A percentile compares a stretch with the other conserved stretches of the same genome.
These are phyloP conservation scores for Saccopteryx bilineata DNA, from an alignment of 2,113 vertebrate species.

Conservation along the genomic window DNA sequence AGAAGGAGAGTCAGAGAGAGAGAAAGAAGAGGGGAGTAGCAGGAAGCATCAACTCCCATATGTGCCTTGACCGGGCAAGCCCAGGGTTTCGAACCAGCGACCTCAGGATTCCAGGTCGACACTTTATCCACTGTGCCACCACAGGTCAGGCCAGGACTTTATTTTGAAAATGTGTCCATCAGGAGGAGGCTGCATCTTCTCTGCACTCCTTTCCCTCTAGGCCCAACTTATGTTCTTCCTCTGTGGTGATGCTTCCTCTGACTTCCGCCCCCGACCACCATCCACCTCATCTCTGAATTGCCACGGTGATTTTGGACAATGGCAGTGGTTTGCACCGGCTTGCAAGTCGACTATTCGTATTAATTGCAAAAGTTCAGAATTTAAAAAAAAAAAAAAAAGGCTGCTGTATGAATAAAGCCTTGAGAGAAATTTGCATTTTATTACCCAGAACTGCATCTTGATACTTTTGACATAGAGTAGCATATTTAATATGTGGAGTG, in stretches of 20 bases:
- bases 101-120: no score
- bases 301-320: background rate
- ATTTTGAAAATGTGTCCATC: background rate
- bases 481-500: background rate
- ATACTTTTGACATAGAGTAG: conserved; percentile 9
- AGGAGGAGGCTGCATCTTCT: background rate
- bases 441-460: conserved; percentile 13
- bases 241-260: background rate
- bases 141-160: background rate
- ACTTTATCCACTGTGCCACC: no score
- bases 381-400: background rate
- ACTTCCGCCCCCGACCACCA: background rate
- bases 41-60: no score
- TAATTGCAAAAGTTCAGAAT: background rate
- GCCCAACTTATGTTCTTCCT: background rate
- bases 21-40: no score
- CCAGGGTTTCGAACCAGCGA: no score
- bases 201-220: background rate
- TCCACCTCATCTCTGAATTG: background rate
- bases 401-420: background rate
- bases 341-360: conserved; percentile 42
- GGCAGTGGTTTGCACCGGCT: background rate
- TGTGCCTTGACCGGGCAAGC: no score
- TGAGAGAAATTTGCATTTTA: conserved; percentile 7
- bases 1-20: no score